A percentile compares a stretch with the other conserved stretches of the same genome.
Conservation (phyloP, 2,113 vertebrate genomes). For the Gasterosteus nipponicus region DNA sequence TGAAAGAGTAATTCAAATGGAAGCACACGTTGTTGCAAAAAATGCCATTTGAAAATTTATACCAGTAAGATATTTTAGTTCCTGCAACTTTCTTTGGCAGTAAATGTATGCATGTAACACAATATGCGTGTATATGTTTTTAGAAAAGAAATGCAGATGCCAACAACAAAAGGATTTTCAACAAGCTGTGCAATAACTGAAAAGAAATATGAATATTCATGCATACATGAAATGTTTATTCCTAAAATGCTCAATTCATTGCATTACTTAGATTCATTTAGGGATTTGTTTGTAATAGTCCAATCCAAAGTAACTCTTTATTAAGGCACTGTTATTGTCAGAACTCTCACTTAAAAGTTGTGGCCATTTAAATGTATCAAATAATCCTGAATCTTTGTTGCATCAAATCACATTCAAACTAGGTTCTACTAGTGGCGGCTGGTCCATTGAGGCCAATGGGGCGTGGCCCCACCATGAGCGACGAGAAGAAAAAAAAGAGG, state of each 20-base stretch:
- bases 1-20: not conserved
- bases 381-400: not conserved
- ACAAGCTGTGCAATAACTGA: too few species aligned
- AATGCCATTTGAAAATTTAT: not conserved
- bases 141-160: not conserved
- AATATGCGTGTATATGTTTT: not conserved
- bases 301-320: not conserved
- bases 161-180: too few species aligned
- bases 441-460: too few species aligned
- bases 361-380: not conserved
- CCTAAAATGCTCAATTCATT: not conserved
- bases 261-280: not conserved
- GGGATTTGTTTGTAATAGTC: not conserved
- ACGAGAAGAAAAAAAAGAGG: too few species aligned
- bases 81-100: not conserved
- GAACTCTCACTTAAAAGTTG: not conserved
- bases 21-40: not conserved
- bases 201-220: not conserved
- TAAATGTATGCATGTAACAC: too few species aligned
- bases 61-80: not conserved
- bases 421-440: too few species aligned
- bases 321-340: not conserved
- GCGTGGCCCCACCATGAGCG: too few species aligned
- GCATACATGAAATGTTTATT: not conserved
- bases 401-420: not conserved